These are phyloP conservation scores for Aldrovandia affinis DNA, from an alignment of 2,797 vertebrate genomes.

Conservation along the genomic window DNA sequence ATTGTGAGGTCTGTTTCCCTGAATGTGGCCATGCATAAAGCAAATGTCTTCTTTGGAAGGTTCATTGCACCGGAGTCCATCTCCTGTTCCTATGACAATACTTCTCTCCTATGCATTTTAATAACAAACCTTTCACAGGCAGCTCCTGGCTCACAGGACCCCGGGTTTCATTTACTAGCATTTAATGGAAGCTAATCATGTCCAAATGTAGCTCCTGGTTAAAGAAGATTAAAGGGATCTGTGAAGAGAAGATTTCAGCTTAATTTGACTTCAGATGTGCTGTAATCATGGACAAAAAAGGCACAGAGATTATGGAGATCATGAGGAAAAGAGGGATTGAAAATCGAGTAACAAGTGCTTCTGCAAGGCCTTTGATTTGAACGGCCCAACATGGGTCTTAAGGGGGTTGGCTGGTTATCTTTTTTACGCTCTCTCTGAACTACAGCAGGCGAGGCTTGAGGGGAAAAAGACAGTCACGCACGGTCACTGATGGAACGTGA, in stretches of 20 bases:
- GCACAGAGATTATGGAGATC: slow-evolving; percentile 30
- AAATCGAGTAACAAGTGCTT: slow-evolving; percentile 26
- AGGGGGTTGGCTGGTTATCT: slow-evolving; percentile 32
- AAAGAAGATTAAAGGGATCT: slow-evolving; percentile 31
- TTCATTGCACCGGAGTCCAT: background rate
- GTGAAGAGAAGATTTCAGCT: slow-evolving; percentile 27
- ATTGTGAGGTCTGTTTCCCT: too few relatives aligned
- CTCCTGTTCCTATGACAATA: slow-evolving; percentile 13
- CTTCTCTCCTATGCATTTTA: slow-evolving; percentile 6
- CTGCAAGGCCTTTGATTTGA: slow-evolving; percentile 30
- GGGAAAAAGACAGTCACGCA: background rate
- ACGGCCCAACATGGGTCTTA: slow-evolving; percentile 18
- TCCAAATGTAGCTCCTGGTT: slow-evolving; percentile 26
- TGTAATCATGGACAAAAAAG: slow-evolving; percentile 24
- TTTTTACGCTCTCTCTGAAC: slow-evolving; percentile 4
- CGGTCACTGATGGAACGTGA: background rate
- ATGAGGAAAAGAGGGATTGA: slow-evolving; percentile 5
- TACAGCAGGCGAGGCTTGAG: slow-evolving; percentile 1
- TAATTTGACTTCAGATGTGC: slow-evolving; percentile 16
- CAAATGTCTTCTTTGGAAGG: too few relatives aligned
- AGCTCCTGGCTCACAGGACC: background rate
- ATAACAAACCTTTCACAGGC: slow-evolving; percentile 11
- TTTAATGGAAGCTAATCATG: slow-evolving; percentile 27
- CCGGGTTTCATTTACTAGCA: slow-evolving; percentile 15
- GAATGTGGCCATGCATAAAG: too few relatives aligned